Base-by-base conservation (phyloP, 2,888 invertebrate species). In the Nomada fucata region DNA sequence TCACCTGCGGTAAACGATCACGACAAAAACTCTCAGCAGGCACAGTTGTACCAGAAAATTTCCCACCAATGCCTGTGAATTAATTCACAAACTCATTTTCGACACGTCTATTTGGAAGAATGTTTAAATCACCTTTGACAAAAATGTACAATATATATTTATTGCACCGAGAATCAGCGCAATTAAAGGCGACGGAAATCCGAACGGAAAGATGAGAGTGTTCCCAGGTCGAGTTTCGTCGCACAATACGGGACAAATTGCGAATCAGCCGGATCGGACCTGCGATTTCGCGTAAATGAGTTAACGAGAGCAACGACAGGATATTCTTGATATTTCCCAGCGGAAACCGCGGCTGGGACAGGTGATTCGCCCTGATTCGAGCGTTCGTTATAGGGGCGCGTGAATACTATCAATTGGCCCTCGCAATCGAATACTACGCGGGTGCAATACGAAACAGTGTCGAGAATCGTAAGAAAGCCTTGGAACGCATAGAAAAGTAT, bases 391-490 rank as follows among this genome's bases (percentile, higher is more conserved):
- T 74, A 60, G 76, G 44, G 47, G 57, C 47, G 26, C 26, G 63
- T 64, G 78, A 81, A 86, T 78, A 78, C 80, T 70, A 84, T 88
- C 88, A 86, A 84, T 81, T 75, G 82, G 71, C 55, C 72, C 68
- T 61, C 47, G 72, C 70, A 83, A 87, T 87, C 83, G 77, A 61
- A 83, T 87, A 26, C 74, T 64, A 29, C 13, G 55, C 44, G 11
- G 13, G 7, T 29, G 59, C 60, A 60, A 70, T 70, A n/a, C 36
- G 23, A 1, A 20, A 11, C 13, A 36, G 3, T 18, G 15, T 2
- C 2, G 15, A 3, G 5, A 42, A 42, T 13, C 36, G 10, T 42
- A 36, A 13, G n/a, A 13, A 26, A 36, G 36, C 36, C 36, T 36
- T 36, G 36, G 36, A 36, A 36, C 36, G 36, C 36, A 7, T 36